Evolutionary conservation across 2,888 invertebrate species (phyloP), one percentile per base, ranked within the genome.

Genomic region (Netelia inedita): DNA sequence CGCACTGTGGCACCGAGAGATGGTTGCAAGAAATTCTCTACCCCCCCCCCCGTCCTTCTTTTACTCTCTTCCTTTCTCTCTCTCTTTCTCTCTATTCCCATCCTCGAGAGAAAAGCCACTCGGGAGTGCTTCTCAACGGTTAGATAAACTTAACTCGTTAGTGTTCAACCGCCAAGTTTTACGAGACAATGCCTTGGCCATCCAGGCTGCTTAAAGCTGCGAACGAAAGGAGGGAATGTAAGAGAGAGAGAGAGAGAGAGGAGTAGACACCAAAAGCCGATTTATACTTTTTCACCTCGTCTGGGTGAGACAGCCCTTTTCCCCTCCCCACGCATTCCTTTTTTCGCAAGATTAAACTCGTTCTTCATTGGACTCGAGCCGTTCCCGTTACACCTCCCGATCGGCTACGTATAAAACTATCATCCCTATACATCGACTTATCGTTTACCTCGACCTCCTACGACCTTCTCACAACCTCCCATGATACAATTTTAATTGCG

Each of bases 111-210:
- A 79, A 71, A 79, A 79, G 79, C 71, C 79, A 71, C 79, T 71
- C 63, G 69, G 71, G 71, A 71, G 71, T 71, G 63, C 79, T 78
- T 78, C 78, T 78, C 78, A 78, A 78, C 78, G 78, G 78, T 78
- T 71, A 79, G 79, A 79, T 79, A 79, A 79, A 79, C 79, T 79
- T 79, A 79, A 79, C 79, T 79, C 79, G 79, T 79, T 79, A 79
- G 79, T 79, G 79, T 79, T 79, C 63, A 71, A 71, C 79, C 71
- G 63, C 71, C 79, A 79, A 79, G 79, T 79, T 79, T 79, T 79
- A 79, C 79, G 79, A 79, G 79, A 79, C 79, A 79, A 79, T 79
- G 79, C 71, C 41, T 71, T 14, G 63, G 35, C 61, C 68, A 76
- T 63, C 78, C 63, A 16, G 63, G 23, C 35, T 63, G 71, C 79